Percentiles rank a stretch among this genome's conserved stretches.
phyloP scores from a whole-genome alignment of 35 echinoderm and acorn worm species.

The Apostichopus japonicus region DNA sequence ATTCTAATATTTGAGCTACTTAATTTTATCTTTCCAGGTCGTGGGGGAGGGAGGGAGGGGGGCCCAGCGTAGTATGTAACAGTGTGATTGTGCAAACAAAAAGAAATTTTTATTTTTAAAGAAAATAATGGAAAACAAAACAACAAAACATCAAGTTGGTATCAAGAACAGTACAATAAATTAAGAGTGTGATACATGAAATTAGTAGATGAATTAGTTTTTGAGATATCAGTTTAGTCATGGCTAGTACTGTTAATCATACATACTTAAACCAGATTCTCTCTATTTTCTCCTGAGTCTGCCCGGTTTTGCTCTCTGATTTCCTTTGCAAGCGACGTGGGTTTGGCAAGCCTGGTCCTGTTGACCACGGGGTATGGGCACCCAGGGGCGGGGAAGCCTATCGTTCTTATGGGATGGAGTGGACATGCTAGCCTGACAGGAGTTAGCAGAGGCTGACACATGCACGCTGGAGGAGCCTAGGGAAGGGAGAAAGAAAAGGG shows the following conservation, averaged over 20 bases:
- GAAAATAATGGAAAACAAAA: too few species aligned
- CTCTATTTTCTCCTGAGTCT: slow-evolving; percentile 19
- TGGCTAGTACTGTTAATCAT: not conserved
- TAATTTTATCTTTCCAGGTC: too few species aligned
- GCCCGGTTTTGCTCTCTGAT: slow-evolving; percentile 26
- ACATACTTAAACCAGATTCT: not conserved
- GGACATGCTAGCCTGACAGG: slow-evolving; percentile 54
- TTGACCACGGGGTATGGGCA: not conserved
- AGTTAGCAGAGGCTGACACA: slow-evolving; percentile 49
- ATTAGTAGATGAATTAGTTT: not conserved
- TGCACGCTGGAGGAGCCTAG: slow-evolving; percentile 42
- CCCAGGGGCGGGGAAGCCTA: not conserved
- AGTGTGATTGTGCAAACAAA: too few species aligned
- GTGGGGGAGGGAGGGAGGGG: too few species aligned
- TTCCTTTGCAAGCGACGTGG: not conserved
- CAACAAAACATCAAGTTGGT: too few species aligned
- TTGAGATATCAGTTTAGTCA: not conserved
- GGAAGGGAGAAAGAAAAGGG: slow-evolving; percentile 5
- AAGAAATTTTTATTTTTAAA: too few species aligned
- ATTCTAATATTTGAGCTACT: too few species aligned
- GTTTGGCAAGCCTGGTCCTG: slow-evolving; percentile 49
- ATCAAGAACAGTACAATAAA: too few species aligned
- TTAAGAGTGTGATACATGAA: too few species aligned
- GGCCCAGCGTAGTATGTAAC: too few species aligned
- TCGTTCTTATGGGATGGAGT: slow-evolving; percentile 43